phyloP scores from a whole-genome alignment of 2,797 vertebrate species.

The Poeciliopsis turneri region DNA sequence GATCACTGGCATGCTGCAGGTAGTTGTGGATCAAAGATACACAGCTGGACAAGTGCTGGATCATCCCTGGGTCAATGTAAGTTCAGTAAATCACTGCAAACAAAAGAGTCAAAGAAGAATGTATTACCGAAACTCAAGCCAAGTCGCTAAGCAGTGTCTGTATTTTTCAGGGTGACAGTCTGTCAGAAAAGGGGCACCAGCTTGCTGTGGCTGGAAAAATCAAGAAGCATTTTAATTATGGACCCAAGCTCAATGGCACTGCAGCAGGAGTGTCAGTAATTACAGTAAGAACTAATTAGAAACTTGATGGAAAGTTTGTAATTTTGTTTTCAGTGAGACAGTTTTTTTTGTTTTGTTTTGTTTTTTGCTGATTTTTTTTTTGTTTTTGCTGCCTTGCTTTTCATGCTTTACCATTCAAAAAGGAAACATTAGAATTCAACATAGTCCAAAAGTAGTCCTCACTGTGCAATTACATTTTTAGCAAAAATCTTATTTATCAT shows the following conservation, averaged over 20 bases:
- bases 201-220: slow-evolving; percentile 96
- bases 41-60: slow-evolving; percentile 93
- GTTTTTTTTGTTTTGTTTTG: neutral
- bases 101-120: neutral
- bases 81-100: slow-evolving; percentile 45
- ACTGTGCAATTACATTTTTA: neutral
- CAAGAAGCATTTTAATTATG: slow-evolving; percentile 96
- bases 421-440: slow-evolving; percentile 5
- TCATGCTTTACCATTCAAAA: slow-evolving; percentile 11
- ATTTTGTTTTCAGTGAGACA: slow-evolving; percentile 7
- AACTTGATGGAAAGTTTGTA: slow-evolving; percentile 19
- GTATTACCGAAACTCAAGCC: neutral
- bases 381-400: neutral
- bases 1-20: slow-evolving; percentile 93
- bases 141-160: slow-evolving; percentile 8
- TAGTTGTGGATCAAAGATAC: slow-evolving; percentile 89
- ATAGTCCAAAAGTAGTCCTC: neutral
- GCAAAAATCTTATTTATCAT: neutral
- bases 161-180: slow-evolving; percentile 86
- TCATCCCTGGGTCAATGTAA: slow-evolving; percentile 97
- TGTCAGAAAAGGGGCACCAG: slow-evolving; percentile 90
- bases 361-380: neutral
- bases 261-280: slow-evolving; percentile 95
- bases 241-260: slow-evolving; percentile 88
- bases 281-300: slow-evolving; percentile 86